A percentile compares a stretch with the other conserved stretches of the same genome.
These are phyloP conservation scores for Phytoseiulus persimilis DNA, from an alignment of 2,888 invertebrate genomes.

Conservation along the genomic window DNA sequence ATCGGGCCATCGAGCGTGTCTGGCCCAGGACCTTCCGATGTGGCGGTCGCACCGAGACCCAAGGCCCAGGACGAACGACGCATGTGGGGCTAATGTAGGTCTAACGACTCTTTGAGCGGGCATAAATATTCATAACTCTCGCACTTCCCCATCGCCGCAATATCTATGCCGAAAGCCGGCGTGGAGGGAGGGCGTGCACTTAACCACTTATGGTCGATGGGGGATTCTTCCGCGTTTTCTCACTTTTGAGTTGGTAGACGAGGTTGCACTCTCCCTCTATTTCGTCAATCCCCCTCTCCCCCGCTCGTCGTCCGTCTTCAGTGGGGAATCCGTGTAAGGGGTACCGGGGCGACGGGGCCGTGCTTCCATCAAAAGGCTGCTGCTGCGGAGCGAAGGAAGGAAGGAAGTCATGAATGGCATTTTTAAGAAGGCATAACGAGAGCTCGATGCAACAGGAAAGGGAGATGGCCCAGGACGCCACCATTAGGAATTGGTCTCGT, in stretches of 20 bases:
- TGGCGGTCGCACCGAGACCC: neutral
- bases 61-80: neutral
- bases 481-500: neutral
- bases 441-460: neutral
- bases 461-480: neutral
- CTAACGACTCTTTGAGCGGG: neutral
- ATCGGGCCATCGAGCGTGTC: neutral
- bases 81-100: neutral
- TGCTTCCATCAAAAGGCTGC: neutral
- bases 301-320: neutral
- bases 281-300: neutral
- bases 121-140: slow-evolving; percentile 5
- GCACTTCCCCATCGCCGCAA: neutral
- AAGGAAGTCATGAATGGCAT: slow-evolving; percentile 5
- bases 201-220: neutral
- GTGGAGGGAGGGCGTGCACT: neutral
- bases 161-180: neutral
- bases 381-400: too few species aligned
- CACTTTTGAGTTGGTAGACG: neutral
- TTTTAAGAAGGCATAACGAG: neutral
- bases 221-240: neutral
- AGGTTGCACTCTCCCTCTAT: neutral
- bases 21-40: neutral
- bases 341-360: neutral
- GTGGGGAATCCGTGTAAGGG: neutral